A percentile compares a stretch with the other conserved stretches of the same genome.
Conservation (phyloP, 2,888 invertebrate species). For the Brachyptera risi region DNA sequence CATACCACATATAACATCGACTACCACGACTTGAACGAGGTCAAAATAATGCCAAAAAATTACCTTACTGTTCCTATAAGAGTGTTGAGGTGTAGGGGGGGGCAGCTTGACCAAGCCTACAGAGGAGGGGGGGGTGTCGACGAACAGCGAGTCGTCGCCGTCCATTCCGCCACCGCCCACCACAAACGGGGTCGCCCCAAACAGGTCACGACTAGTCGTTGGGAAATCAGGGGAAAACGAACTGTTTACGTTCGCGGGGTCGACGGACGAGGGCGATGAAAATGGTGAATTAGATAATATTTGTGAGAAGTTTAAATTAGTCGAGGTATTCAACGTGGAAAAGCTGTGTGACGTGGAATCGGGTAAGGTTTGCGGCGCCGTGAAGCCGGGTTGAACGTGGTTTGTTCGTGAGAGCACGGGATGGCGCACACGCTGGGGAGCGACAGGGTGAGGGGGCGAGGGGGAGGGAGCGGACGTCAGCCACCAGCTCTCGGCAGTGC, state of each 20-base stretch:
- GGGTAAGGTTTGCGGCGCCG: constrained; percentile 36
- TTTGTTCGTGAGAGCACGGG: constrained; percentile 48
- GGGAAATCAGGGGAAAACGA: constrained; percentile 38
- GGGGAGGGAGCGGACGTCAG: constrained; percentile 42
- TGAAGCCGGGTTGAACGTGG: constrained; percentile 49
- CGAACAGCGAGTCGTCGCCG: constrained; percentile 47
- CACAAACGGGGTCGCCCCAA: constrained; percentile 45
- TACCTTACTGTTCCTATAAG: constrained; percentile 28
- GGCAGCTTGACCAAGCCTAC: constrained; percentile 48
- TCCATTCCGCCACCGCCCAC: constrained; percentile 47
- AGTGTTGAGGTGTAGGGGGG: constrained; percentile 40
- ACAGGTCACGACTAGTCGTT: constrained; percentile 40
- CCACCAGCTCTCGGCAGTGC: constrained; percentile 40
- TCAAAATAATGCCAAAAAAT: background rate
- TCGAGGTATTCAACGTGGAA: no score
- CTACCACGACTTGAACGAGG: background rate
- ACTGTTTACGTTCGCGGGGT: constrained; percentile 26
- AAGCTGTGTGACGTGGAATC: background rate
- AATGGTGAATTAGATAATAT: no score
- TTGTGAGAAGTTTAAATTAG: no score
- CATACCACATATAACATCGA: no score
- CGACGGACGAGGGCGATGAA: constrained; percentile 28
- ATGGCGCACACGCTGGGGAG: constrained; percentile 46
- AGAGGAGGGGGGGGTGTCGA: constrained; percentile 45
- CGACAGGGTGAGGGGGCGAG: constrained; percentile 41